These are phyloP conservation scores for Heliconius hewitsoni DNA, from an alignment of 1,140 invertebrate genomes.

Conservation along the genomic window DNA sequence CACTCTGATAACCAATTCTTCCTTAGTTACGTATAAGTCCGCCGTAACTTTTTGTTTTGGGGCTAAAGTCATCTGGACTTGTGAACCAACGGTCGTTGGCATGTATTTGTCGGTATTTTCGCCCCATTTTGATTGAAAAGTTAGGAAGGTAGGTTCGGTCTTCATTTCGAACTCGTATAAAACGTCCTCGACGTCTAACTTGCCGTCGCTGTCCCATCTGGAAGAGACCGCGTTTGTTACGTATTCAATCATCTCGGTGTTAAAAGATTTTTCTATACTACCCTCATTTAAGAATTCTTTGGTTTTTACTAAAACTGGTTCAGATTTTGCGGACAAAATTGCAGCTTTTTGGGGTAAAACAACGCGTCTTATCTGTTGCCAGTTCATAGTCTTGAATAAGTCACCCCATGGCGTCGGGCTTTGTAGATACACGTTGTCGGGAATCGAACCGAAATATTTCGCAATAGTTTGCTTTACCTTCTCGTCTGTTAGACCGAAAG, in stretches of 20 bases:
- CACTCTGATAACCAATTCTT: slow-evolving; percentile 41
- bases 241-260: slow-evolving; percentile 36
- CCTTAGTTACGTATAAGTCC: slow-evolving; percentile 42
- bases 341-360: slow-evolving; percentile 37
- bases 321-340: slow-evolving; percentile 33
- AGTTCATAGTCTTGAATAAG: slow-evolving; percentile 45
- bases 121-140: slow-evolving; percentile 46
- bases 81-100: slow-evolving; percentile 40
- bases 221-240: slow-evolving; percentile 41
- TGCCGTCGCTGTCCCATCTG: slow-evolving; percentile 40
- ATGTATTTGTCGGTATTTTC: slow-evolving; percentile 38
- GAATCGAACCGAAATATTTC: slow-evolving; percentile 37
- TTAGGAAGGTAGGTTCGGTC: neutral
- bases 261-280: slow-evolving; percentile 38
- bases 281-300: slow-evolving; percentile 40
- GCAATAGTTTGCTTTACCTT: slow-evolving; percentile 41
- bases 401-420: slow-evolving; percentile 55
- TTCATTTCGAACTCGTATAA: slow-evolving; percentile 20
- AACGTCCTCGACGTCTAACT: slow-evolving; percentile 25
- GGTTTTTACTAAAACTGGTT: slow-evolving; percentile 30
- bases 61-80: slow-evolving; percentile 41
- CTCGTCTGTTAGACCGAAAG: slow-evolving; percentile 42
- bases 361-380: slow-evolving; percentile 45
- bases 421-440: slow-evolving; percentile 47
- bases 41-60: slow-evolving; percentile 46